phyloP scores from a whole-genome alignment of 1,140 invertebrate species.

The Drosophila tsacasi region DNA sequence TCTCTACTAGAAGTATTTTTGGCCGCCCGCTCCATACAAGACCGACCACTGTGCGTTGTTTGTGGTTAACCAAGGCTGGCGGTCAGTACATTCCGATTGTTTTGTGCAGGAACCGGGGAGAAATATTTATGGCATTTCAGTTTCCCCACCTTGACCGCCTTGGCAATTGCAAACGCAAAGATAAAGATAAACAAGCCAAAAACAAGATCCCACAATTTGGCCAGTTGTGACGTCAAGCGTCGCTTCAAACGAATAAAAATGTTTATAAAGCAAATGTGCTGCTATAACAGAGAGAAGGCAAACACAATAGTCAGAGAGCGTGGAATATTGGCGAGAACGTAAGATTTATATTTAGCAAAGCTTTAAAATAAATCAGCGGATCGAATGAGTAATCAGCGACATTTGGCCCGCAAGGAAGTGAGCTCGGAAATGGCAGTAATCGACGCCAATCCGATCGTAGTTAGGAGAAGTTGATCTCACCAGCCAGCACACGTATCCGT shows the following conservation, averaged over 20 bases:
- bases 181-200: conserved; percentile 24
- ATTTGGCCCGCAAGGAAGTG: conserved; percentile 8
- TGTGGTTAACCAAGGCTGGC: conserved; percentile 10
- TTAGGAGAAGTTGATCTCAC: conserved; percentile 51
- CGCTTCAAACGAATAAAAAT: conserved; percentile 34
- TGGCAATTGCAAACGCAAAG: conserved; percentile 16
- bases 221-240: conserved; percentile 56
- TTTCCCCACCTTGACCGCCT: conserved; percentile 35
- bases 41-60: too few species aligned
- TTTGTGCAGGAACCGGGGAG: conserved; percentile 12
- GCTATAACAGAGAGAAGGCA: conserved; percentile 49
- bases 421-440: conserved; percentile 5
- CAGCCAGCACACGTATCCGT: conserved; percentile 6
- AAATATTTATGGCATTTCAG: conserved; percentile 39
- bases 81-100: conserved; percentile 5
- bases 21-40: too few species aligned
- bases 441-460: not conserved
- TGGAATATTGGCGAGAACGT: conserved; percentile 22
- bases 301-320: conserved; percentile 48
- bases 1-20: too few species aligned
- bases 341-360: conserved; percentile 33
- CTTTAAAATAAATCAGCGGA: conserved; percentile 23
- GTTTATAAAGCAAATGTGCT: conserved; percentile 55
- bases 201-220: conserved; percentile 22
- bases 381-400: conserved; percentile 29